Evolutionary conservation across 2,113 vertebrate genomes (phyloP).

Genomic region (Semnopithecus entellus): DNA sequence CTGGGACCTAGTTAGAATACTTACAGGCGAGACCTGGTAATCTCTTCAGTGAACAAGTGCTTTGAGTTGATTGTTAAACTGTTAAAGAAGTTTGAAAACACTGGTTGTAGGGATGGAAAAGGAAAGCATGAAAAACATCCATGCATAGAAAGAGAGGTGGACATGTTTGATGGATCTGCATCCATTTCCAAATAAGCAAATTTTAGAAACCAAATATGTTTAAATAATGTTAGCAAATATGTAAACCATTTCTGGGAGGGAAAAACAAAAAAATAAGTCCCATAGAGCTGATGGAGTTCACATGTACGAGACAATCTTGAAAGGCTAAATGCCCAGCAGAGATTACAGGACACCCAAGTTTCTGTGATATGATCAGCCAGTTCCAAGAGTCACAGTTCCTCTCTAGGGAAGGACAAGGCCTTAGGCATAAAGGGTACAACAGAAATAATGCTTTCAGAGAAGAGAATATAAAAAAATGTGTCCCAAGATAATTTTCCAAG

Average conservation of each 20-base stretch:
- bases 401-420: not conserved
- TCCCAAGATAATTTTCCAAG: conserved; percentile 39
- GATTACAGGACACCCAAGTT: not conserved
- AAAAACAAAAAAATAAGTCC: not conserved
- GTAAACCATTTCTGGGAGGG: not conserved
- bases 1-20: not conserved
- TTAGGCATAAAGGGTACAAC: not conserved
- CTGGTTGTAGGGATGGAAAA: not conserved
- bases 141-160: not conserved
- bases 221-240: not conserved
- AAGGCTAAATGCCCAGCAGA: not conserved
- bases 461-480: not conserved
- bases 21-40: not conserved
- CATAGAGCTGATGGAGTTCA: not conserved
- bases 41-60: not conserved
- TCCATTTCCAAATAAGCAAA: not conserved
- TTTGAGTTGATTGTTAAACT: not conserved
- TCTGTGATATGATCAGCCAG: not conserved
- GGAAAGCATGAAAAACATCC: not conserved
- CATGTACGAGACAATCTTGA: not conserved
- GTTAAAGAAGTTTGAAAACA: not conserved
- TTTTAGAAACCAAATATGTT: not conserved
- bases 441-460: conserved; percentile 8
- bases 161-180: not conserved
- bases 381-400: not conserved